phyloP scores from a whole-genome alignment of 2,797 vertebrate genomes.

The Eleutherodactylus coqui region DNA sequence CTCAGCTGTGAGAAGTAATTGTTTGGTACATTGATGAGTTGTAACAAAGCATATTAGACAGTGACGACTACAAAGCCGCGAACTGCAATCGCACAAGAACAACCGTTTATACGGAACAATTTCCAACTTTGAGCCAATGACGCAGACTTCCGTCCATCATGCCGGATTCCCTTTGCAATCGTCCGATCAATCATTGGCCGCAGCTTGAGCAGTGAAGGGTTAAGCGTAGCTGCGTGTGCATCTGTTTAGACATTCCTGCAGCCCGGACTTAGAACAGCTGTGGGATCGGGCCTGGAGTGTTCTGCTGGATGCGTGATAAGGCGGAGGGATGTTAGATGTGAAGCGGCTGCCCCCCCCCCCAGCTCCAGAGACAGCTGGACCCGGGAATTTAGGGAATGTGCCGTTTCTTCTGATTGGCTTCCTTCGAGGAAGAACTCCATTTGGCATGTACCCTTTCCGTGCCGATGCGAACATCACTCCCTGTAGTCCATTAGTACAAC shows the following conservation, averaged over 20 bases:
- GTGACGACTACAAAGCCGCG: too few species aligned
- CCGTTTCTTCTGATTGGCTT: background rate
- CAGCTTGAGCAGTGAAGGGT: background rate
- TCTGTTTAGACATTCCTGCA: constrained; percentile 25
- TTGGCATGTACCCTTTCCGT: background rate
- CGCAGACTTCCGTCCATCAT: too few species aligned
- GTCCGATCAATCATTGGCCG: background rate
- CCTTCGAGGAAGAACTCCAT: too few species aligned
- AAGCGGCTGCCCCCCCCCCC: constrained; percentile 21
- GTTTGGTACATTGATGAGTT: too few species aligned
- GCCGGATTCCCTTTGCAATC: too few species aligned
- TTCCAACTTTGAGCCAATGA: too few species aligned
- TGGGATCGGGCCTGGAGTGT: background rate
- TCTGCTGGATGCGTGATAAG: background rate
- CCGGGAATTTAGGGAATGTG: constrained; percentile 48
- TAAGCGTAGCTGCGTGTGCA: background rate
- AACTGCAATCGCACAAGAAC: too few species aligned
- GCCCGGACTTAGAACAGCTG: constrained; percentile 10
- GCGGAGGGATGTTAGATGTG: constrained; percentile 4
- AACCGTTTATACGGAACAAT: too few species aligned
- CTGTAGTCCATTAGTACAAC: too few species aligned
- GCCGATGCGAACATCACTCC: background rate
- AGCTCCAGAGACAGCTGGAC: constrained; percentile 45
- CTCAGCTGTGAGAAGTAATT: background rate
- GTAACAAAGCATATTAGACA: too few species aligned